Evolutionary conservation across 2,888 invertebrate species (phyloP).

Genomic region (Dione vanillae): DNA sequence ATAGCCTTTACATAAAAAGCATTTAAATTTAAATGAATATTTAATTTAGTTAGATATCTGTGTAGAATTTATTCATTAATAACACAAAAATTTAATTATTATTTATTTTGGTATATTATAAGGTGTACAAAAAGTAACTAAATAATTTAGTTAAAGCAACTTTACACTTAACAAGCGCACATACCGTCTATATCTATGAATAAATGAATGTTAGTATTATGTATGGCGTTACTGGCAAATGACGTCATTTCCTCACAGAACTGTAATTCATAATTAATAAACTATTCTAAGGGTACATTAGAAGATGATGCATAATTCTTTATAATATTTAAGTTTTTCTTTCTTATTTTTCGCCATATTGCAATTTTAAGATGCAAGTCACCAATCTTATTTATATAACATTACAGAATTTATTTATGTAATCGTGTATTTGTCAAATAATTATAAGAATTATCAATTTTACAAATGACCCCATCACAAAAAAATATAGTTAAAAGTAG

Average conservation of each 20-base stretch:
- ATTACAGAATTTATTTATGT: neutral
- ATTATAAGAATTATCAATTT: neutral
- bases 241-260: slow-evolving; percentile 1
- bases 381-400: neutral
- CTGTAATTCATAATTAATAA: neutral
- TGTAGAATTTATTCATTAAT: slow-evolving; percentile 22
- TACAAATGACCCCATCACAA: slow-evolving; percentile 11
- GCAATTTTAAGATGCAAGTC: neutral
- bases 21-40: neutral
- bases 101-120: neutral
- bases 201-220: slow-evolving; percentile 1
- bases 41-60: slow-evolving; percentile 1
- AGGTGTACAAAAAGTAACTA: neutral
- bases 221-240: neutral
- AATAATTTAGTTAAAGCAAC: neutral
- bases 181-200: slow-evolving; percentile 3
- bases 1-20: neutral
- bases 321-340: neutral
- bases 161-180: neutral
- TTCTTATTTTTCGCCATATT: neutral
- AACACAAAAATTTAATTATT: neutral
- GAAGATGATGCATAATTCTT: neutral
- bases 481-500: slow-evolving; percentile 36
- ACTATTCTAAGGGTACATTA: neutral
- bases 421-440: neutral